phyloP scores from a whole-genome alignment of 2,888 invertebrate genomes.

The Stegophylla sp. region DNA sequence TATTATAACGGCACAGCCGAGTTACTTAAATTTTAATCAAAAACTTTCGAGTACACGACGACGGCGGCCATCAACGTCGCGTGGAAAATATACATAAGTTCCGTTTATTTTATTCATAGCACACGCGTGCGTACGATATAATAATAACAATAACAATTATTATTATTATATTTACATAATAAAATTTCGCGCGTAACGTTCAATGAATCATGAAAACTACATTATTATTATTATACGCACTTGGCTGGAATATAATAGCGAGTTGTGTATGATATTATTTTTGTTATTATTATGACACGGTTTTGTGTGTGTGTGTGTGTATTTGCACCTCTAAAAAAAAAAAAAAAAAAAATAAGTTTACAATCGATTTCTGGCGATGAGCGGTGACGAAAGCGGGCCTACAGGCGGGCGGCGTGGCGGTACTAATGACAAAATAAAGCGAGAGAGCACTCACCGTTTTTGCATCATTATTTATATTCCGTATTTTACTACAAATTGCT shows the following conservation, averaged over 20 bases:
- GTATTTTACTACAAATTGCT: conserved; percentile 52
- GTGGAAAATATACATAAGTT: conserved; percentile 16
- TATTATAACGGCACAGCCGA: conserved; percentile 8
- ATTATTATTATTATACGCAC: background rate
- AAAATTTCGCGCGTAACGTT: conserved; percentile 6
- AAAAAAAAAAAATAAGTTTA: conserved; percentile 30
- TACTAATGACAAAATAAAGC: conserved; percentile 56
- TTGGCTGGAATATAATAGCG: too few species aligned
- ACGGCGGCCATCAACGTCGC: background rate
- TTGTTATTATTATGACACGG: background rate
- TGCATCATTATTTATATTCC: conserved; percentile 50
- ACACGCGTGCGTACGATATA: background rate
- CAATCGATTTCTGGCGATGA: conserved; percentile 42
- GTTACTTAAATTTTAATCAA: conserved; percentile 46
- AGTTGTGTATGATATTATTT: background rate
- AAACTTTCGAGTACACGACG: conserved; percentile 27
- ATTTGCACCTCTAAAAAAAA: background rate
- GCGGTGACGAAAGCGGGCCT: background rate
- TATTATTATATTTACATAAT: background rate
- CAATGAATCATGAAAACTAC: conserved; percentile 9
- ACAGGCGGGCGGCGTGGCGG: background rate
- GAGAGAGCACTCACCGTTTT: conserved; percentile 34
- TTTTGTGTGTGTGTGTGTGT: background rate
- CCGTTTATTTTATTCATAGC: conserved; percentile 37
- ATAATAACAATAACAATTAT: background rate